A percentile compares a stretch with the other conserved stretches of the same genome.
Conservation (phyloP, 2,888 invertebrate genomes). For the Tupiocoris notatus region DNA sequence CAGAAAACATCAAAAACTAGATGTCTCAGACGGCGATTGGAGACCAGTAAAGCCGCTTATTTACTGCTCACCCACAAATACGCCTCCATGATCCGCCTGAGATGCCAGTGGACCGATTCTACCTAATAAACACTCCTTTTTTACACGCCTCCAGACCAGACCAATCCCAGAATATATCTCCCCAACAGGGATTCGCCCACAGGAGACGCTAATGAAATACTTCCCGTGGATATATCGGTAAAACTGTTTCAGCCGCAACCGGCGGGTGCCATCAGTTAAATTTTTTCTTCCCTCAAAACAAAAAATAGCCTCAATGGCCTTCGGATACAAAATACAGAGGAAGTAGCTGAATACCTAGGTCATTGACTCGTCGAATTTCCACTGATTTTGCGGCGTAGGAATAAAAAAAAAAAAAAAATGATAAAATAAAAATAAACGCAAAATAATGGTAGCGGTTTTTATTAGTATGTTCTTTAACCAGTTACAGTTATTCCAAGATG, state of each 20-base stretch:
- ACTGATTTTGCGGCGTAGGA: too few relatives aligned
- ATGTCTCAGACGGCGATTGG: not conserved
- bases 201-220: not conserved
- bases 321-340: too few relatives aligned
- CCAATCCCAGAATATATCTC: not conserved
- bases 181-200: not conserved
- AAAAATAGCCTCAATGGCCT: too few relatives aligned
- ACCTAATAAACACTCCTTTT: conserved; percentile 20
- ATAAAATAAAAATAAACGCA: too few relatives aligned
- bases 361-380: too few relatives aligned
- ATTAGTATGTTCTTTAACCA: too few relatives aligned
- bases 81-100: conserved; percentile 5
- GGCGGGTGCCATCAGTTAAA: not conserved
- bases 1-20: not conserved
- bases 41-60: conserved; percentile 25
- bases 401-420: too few relatives aligned
- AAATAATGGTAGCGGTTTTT: too few relatives aligned
- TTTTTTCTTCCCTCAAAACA: too few relatives aligned
- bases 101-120: not conserved
- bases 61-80: conserved; percentile 8
- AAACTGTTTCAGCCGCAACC: not conserved
- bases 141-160: conserved; percentile 9
- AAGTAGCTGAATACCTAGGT: too few relatives aligned
- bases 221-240: not conserved
- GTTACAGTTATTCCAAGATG: too few relatives aligned